These are phyloP conservation scores for Plumapathes pennacea DNA, from an alignment of 92 coral and sea anemone species.

Conservation along the genomic window DNA sequence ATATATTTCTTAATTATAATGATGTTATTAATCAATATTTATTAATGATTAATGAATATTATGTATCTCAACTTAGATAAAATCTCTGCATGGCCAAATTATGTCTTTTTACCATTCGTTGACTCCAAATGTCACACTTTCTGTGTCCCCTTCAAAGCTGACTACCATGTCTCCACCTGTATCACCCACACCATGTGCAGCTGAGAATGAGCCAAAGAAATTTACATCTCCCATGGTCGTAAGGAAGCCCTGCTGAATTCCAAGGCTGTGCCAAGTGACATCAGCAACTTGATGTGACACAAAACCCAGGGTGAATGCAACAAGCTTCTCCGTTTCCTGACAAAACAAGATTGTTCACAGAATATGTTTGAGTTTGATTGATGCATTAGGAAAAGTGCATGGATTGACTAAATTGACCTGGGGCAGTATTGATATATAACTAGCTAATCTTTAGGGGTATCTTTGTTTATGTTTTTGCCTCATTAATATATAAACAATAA, in stretches of 20 bases:
- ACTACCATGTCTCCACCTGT: conserved; percentile 89
- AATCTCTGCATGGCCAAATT: no score
- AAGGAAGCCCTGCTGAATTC: conserved; percentile 89
- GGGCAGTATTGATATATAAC: no score
- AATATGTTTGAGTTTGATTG: no score
- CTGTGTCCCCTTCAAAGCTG: conserved; percentile 86
- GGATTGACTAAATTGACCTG: no score
- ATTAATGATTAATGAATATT: no score
- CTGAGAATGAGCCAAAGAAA: conserved; percentile 90
- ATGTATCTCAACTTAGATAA: no score
- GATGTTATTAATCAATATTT: no score
- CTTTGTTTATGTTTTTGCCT: no score
- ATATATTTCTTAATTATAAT: no score
- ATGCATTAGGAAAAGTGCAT: no score
- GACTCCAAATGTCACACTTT: conserved; percentile 38
- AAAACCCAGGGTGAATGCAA: conserved; percentile 92
- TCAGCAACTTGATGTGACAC: conserved; percentile 99
- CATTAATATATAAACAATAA: no score
- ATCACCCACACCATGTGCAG: conserved; percentile 86
- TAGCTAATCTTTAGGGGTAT: no score
- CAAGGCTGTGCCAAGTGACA: conserved; percentile 96
- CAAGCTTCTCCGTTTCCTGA: conserved; percentile 89
- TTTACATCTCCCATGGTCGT: conserved; percentile 90
- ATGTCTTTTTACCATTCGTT: conserved; percentile 56
- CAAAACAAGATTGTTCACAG: conserved; percentile 2